Evolutionary conservation across 2,888 invertebrate species (phyloP), one percentile per base, ranked within the genome.

Genomic region (Mesorhabditis belari): DNA sequence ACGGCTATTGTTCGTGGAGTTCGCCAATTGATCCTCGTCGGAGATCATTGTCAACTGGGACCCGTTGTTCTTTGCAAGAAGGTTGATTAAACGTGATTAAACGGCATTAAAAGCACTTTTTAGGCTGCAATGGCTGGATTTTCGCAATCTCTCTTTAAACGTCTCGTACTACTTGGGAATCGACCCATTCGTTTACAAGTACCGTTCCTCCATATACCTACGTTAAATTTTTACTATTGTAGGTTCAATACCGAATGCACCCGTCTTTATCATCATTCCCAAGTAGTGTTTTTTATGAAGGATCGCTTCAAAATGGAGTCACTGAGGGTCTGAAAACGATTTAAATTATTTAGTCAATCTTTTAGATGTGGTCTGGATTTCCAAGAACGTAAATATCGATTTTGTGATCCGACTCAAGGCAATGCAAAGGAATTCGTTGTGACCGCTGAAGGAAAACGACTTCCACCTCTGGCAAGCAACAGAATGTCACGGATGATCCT

Each of bases 261-360:
- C 98, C 98, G 0, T 92, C 93, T 78, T 85, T 99, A 6, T 92
- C 93, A 0, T 88, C 92, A 62, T 99, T 99, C 82, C 98, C 98
- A 0, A 96, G 95, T 0, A 96, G 98, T 83, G 95, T 96, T 84
- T 99, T 99, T 84, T 98, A 98, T 80, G 98, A 98, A 81, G 96
- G 98, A 0, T 93, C 93, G 3, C 86, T 99, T 55, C 98, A 99
- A 82, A 99, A 99, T 82, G 98, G 98, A 2, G 96, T 99, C 1
- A 93, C 94, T 74, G 91, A 94, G 2, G 85, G 86, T 85, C n/a
- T n/a, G n/a, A n/a, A n/a, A n/a, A n/a, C n/a, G n/a, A n/a, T n/a
- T n/a, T n/a, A n/a, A n/a, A n/a, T n/a, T n/a, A n/a, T n/a, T n/a
- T n/a, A n/a, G n/a, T n/a, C n/a, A n/a, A n/a, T n/a, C n/a, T n/a